Base-by-base conservation (phyloP, 1,140 invertebrate species). In the Marisa cornuarietis region DNA sequence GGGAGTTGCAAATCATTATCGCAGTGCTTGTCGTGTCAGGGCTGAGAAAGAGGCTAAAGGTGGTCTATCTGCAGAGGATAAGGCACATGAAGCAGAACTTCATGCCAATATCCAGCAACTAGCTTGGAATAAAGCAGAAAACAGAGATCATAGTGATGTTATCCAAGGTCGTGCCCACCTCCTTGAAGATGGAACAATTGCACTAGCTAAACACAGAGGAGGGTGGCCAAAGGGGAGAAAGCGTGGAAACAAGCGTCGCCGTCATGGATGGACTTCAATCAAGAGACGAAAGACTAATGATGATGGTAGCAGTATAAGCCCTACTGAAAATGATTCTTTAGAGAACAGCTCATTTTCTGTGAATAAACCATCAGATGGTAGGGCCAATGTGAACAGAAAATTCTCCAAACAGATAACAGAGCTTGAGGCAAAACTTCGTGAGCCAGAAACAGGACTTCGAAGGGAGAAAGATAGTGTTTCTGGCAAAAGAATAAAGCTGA, bases 1-100 rank as follows among this genome's bases (percentile, higher is more conserved):
- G 77, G 85, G 85, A 65, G 76, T 88, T 9, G 82, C 82, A 68
- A 85, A 86, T 65, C 87, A 88, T 76, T 87, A 84, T 73, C 81
- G 80, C 68, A 83, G 80, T 52, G 65, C 72, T 62, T 88, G 87
- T 82, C 66, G 77, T 22, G 82, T 87, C n/a, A 83, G 84, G 66
- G 83, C 85, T n/a, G 82, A 86, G 11, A 81, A 81, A 31, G 49
- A 79, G 31, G 71, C 78, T 10, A 81, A 79, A 18, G 84, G 82
- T 14, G 20, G 62, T 13, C 61, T 88, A 18, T 80, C 78, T 3
- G 78, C 78, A 14, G 83, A 84, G 18, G 85, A 88, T 63, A 71
- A 82, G 58, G 74, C 75, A 10, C 80, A 84, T 62, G 87, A 88
- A 77, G 79, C 74, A 10, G 66, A 76, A 5, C 80, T 87, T 42